Evolutionary conservation across 2,888 invertebrate species (phyloP), one percentile per base, ranked within the genome.

Genomic region (Caenorhabditis sp.): DNA sequence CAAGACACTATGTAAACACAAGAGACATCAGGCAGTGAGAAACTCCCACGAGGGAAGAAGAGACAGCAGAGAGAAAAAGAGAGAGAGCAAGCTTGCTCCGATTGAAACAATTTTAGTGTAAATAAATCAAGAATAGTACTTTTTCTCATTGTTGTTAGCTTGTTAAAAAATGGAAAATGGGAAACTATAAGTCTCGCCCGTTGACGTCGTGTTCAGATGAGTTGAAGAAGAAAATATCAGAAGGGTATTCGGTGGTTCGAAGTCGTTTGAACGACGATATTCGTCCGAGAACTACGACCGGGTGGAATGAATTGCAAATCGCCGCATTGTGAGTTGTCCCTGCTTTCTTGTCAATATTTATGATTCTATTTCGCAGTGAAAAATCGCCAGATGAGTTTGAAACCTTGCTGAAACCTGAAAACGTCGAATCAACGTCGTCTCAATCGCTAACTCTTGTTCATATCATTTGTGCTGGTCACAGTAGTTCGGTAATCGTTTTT

Each of bases 211-310:
- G 86, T 64, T 83, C 73, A 89, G 89, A 90, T 83, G 89, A 90
- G 77, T 78, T 89, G 37, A 89, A 89, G 79, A 89, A 89, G 82
- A 89, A 89, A 73, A 89, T 89, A 60, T 88, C 88, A 75, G 89
- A 89, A 76, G 89, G 89, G 55, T 90, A 90, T 79, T 87, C 89
- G 0, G 81, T 89, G 50, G 87, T 89, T 43, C 78, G 89, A 37
- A 89, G 89, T 36, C 87, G 88, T 61, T 83, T 89, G 10, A 88
- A 87, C 58, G 89, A 89, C 73, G 89, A 89, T 76, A 79, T 89
- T 37, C 23, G 76, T 49, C 68, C 78, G 2, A 23, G 79, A 49
- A 63, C 68, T 5, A 72, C 59, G 31, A 79, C 83, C 14, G 86
- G 87, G 43, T 88, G 88, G 88, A 83, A 84, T 53, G 87, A 88